Percentiles rank a stretch among this genome's conserved stretches.
These are phyloP conservation scores for Myotis lucifugus DNA, from an alignment of 2,113 vertebrate genomes.

Conservation along the genomic window DNA sequence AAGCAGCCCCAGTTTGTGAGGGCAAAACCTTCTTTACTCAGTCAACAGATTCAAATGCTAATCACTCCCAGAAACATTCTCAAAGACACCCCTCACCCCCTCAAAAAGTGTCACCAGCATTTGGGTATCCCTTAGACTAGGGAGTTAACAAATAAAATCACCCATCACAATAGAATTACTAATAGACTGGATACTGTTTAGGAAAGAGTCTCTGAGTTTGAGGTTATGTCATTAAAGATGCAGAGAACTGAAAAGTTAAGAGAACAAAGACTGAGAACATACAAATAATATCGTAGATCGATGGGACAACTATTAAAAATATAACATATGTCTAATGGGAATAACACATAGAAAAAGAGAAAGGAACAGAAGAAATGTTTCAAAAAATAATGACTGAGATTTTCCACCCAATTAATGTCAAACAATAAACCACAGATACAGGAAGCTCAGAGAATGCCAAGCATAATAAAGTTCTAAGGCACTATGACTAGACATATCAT, in stretches of 20 bases:
- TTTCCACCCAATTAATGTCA: background rate
- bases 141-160: background rate
- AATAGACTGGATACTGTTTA: background rate
- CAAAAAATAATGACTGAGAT: background rate
- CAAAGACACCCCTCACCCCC: background rate
- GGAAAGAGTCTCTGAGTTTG: background rate
- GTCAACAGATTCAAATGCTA: background rate
- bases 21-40: background rate
- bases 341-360: background rate
- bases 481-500: background rate
- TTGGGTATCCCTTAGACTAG: background rate
- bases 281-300: background rate
- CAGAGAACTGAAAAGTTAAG: background rate
- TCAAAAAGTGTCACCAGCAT: background rate
- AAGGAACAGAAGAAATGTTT: background rate
- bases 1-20: background rate
- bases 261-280: background rate
- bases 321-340: background rate
- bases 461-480: background rate
- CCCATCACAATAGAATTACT: background rate
- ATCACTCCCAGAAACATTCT: background rate
- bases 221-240: background rate
- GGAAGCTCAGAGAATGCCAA: background rate
- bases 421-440: background rate
- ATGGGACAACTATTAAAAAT: background rate